phyloP scores from a whole-genome alignment of 2,888 invertebrate genomes.

The Chydorus sphaericus region DNA sequence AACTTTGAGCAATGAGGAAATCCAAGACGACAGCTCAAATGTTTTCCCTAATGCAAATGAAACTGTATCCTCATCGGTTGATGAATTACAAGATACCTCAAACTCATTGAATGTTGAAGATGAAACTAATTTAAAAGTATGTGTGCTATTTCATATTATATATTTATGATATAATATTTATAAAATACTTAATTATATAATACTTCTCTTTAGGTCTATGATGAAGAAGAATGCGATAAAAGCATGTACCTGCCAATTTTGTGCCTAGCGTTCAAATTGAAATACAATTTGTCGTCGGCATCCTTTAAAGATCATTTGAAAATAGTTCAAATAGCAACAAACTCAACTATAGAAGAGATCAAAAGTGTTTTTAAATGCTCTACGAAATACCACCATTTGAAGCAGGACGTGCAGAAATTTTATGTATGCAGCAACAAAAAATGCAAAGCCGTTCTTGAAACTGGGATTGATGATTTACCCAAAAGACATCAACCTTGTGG shows the following conservation, averaged over 20 bases:
- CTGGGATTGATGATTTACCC: not conserved
- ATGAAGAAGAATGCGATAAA: not conserved
- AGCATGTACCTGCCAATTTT: not conserved
- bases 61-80: too few species aligned
- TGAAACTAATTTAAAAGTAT: too few species aligned
- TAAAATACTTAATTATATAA: not conserved
- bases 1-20: too few species aligned
- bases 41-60: too few species aligned
- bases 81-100: too few species aligned
- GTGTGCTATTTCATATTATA: too few species aligned
- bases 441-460: not conserved
- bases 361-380: not conserved
- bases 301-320: not conserved
- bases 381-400: not conserved
- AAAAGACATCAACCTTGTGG: not conserved
- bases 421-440: not conserved
- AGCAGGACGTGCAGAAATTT: not conserved
- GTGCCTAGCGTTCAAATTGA: not conserved
- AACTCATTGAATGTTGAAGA: too few species aligned
- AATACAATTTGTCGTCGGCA: not conserved
- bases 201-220: not conserved
- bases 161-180: too few species aligned
- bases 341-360: not conserved
- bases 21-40: too few species aligned
- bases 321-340: not conserved